Evolutionary conservation across 2,888 invertebrate genomes (phyloP).

Genomic region (Ectobius pallidus): DNA sequence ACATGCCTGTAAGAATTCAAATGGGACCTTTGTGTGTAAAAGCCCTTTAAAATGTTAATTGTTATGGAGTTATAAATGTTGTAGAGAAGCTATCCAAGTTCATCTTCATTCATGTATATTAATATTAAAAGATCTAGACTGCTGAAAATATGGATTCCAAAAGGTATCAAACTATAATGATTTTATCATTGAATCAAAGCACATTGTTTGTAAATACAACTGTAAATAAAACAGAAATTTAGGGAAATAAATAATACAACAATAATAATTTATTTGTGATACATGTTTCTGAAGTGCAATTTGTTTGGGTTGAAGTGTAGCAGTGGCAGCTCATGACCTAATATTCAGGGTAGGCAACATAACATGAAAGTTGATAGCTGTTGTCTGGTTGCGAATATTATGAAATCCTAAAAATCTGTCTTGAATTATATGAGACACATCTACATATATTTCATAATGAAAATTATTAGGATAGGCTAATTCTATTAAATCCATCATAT

Average conservation of each 20-base stretch:
- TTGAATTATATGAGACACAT: too few relatives aligned
- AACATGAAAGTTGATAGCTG: too few relatives aligned
- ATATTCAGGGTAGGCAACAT: too few relatives aligned
- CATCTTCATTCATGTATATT: slow-evolving; percentile 1
- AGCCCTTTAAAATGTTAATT: slow-evolving; percentile 1
- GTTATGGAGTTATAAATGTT: background rate
- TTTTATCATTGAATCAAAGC: background rate
- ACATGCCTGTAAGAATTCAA: slow-evolving; percentile 9
- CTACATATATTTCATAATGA: too few relatives aligned
- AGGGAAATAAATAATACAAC: background rate
- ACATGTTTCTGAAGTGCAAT: too few relatives aligned
- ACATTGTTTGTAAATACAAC: slow-evolving; percentile 10
- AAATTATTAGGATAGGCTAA: too few relatives aligned
- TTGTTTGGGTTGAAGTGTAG: too few relatives aligned
- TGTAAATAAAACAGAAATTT: background rate
- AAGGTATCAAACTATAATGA: background rate
- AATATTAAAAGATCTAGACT: background rate
- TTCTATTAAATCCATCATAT: too few relatives aligned
- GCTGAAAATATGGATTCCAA: background rate
- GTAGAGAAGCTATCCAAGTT: background rate
- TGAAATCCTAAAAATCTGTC: too few relatives aligned
- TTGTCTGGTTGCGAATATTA: too few relatives aligned
- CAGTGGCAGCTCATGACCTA: too few relatives aligned
- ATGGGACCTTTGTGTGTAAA: slow-evolving; percentile 12
- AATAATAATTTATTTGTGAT: background rate